Base-by-base conservation (phyloP, 2,113 vertebrate genomes). In the Coptodon rendalli region DNA sequence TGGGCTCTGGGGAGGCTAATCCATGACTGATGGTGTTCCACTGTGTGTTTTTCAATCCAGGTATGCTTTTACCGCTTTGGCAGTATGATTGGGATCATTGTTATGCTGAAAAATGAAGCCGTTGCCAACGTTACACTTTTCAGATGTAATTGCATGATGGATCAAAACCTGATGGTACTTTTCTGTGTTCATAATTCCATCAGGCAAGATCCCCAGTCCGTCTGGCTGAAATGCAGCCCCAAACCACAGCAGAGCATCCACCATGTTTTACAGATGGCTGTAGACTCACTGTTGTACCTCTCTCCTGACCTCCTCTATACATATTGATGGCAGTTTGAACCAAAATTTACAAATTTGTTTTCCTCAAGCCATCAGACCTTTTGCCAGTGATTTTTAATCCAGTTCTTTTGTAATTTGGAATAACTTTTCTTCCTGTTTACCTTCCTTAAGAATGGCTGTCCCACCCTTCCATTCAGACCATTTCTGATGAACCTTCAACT, bases 271-370 rank as follows among this genome's bases (percentile, higher is more conserved):
- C 19, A 40, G 63, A 68, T 1, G 7, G 36, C 63, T 68, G 12
- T 40, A 40, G n/a, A 40, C n/a, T 40, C 36, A 68, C 2, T 40
- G 63, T 2, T 68, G 36, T 24, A 40, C 63, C 19, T 68, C 36
- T 68, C 63, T 4, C 4, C 63, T 4, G 36, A 68, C 1, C 11
- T 68, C 36, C 11, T 66, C 19, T 66, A 22, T 68, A 40, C 36
- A 40, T 0, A 68, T 14, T 8, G 34, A 66, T 7, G 10, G 19
- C 0, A 38, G 11, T 38, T 38, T 38, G 61, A 66, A 66, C 2
- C 19, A 68, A 40, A 40, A 40, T 14, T 0, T 40, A 24, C n/a
- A 40, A 40, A 24, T 40, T 0, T 8, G 10, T 13, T 22, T 38
- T 68, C 19, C 19, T 40, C 34, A 66, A n/a, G 34, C 10, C 17